phyloP scores from a whole-genome alignment of 2,113 vertebrate genomes.

The Noctilio leporinus region DNA sequence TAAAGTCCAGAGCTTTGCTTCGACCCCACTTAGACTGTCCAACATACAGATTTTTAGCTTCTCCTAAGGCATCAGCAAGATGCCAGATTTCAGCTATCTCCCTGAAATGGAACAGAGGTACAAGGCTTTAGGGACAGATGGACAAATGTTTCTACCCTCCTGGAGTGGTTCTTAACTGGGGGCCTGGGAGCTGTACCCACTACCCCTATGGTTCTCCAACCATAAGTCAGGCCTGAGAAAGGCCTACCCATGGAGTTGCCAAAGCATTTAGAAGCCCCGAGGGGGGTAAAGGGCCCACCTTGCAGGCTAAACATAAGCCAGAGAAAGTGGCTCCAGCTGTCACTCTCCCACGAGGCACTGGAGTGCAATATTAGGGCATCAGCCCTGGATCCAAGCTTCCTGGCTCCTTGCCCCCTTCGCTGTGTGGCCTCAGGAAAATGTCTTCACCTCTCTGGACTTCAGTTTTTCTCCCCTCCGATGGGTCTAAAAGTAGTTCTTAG shows the following conservation, averaged over 20 bases:
- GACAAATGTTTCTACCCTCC: accelerated
- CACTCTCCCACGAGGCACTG: neutral
- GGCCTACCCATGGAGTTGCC: neutral
- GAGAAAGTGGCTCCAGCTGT: neutral
- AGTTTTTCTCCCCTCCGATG: neutral
- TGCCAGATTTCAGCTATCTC: neutral
- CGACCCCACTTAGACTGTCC: accelerated
- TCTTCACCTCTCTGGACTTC: neutral
- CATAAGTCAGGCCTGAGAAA: no score
- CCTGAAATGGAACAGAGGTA: neutral
- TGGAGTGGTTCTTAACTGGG: accelerated
- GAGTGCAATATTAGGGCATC: no score
- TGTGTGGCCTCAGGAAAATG: neutral
- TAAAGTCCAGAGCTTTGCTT: accelerated
- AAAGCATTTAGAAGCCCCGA: neutral
- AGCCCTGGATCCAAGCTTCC: neutral
- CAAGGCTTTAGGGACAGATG: accelerated
- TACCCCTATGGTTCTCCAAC: accelerated
- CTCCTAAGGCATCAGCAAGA: accelerated
- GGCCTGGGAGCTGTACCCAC: accelerated
- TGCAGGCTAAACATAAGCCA: neutral
- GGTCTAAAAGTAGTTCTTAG: neutral
- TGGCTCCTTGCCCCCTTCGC: neutral
- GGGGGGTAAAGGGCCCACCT: neutral
- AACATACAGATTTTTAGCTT: no score